phyloP scores from a whole-genome alignment of 2,113 vertebrate genomes.

The Craseonycteris thonglongyai region DNA sequence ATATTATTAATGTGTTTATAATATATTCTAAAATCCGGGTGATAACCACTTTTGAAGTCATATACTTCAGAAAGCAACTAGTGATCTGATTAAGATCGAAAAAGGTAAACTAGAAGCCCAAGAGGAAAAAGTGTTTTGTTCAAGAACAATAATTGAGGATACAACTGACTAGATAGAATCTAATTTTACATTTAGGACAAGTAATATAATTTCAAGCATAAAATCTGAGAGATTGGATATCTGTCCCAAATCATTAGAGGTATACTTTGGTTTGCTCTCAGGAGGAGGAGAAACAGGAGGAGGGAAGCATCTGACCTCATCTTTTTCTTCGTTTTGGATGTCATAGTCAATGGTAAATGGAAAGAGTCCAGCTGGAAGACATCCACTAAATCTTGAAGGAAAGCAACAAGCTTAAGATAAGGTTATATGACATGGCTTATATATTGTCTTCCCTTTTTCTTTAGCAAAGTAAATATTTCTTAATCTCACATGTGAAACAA shows the following conservation, averaged over 20 bases:
- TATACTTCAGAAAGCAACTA: background rate
- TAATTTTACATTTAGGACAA: background rate
- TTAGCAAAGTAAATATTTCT: slow-evolving; percentile 4
- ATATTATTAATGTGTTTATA: background rate
- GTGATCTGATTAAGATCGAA: background rate
- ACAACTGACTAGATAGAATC: background rate
- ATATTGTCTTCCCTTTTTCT: background rate
- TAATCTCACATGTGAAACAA: background rate
- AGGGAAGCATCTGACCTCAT: background rate
- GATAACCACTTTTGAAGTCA: background rate
- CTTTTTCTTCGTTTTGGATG: background rate
- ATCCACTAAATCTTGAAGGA: background rate
- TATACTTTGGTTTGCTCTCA: background rate
- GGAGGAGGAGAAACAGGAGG: background rate
- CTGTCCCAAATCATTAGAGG: background rate
- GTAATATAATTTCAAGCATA: background rate
- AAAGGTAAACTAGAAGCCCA: background rate
- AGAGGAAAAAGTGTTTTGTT: background rate
- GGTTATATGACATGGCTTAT: background rate
- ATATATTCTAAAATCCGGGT: background rate
- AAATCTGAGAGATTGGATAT: background rate
- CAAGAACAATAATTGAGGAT: background rate
- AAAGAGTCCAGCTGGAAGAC: background rate
- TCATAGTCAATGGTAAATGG: background rate
- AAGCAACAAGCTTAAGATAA: background rate